Percentiles rank a stretch among this genome's conserved stretches.
Conservation (phyloP, 2,113 vertebrate species). For the Chloropsis hardwickii region DNA sequence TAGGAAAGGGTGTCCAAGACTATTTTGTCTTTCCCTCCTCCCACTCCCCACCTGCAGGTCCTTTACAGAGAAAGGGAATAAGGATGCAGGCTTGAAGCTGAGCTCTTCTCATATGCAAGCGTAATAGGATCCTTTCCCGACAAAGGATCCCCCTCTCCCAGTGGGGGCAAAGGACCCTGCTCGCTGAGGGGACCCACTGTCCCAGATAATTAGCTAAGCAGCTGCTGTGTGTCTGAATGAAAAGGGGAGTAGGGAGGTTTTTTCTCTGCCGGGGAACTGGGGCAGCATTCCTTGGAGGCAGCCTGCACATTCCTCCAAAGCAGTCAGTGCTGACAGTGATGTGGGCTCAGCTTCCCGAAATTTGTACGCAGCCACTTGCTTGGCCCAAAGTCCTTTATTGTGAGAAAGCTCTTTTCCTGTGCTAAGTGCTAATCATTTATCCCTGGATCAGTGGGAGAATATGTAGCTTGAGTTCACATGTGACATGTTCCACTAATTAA, state of each 20-base stretch:
- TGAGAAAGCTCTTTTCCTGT: neutral
- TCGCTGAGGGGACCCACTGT: neutral
- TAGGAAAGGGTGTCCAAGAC: neutral
- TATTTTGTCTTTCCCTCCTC: neutral
- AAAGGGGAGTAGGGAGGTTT: neutral
- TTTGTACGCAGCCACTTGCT: neutral
- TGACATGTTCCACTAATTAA: neutral
- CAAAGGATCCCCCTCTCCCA: neutral
- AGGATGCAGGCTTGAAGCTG: neutral
- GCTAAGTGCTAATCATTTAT: neutral
- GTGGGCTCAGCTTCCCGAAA: neutral
- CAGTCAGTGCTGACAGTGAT: neutral
- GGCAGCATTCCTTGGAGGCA: neutral
- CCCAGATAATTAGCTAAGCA: constrained; percentile 35
- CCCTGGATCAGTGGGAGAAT: neutral
- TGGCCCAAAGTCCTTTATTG: neutral
- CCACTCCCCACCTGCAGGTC: neutral
- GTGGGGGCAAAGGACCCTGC: neutral
- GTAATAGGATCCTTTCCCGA: constrained; percentile 10
- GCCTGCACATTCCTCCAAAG: neutral
- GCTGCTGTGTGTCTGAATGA: constrained; percentile 38
- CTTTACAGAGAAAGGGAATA: neutral
- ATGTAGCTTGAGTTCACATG: neutral
- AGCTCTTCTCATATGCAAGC: neutral
- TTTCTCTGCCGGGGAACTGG: neutral